Base-by-base conservation (phyloP, 2,113 vertebrate species). In the Stomatorhinus ivindoensis region DNA sequence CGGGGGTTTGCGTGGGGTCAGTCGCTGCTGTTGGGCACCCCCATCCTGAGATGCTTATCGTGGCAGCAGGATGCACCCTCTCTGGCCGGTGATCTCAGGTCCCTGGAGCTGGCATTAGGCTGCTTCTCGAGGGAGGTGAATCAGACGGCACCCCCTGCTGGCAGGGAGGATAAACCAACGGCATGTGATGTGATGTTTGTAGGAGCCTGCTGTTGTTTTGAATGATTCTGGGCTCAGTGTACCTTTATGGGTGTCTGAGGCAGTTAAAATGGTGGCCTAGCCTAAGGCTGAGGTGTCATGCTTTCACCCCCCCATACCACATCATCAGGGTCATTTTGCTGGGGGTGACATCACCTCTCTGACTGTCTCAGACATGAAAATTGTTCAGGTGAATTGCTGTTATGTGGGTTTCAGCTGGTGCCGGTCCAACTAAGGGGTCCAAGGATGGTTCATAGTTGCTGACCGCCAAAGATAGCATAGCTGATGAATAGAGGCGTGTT, bases 1-100 rank as follows among this genome's bases (percentile, higher is more conserved):
- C 3, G 1, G 3, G 61, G 61, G 61, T 11, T 91, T 76, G 88
- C 61, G 27, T 0, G 1, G 91, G 94, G 92, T 31, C n/a, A 9
- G 0, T 65, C n/a, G n/a, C 61, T 65, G 61, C 9, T 31, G 61
- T 13, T 3, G 61, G n/a, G n/a, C 27, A 11, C 27, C 61, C 61
- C 10, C 10, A 1, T 4, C 1, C 61, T 13, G 3, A 69, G 61
- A 69, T 11, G n/a, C 61, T 11, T 69, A 69, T 27, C n/a, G 61
- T n/a, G 1, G n/a, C n/a, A 1, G n/a, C 10, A 1, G 61, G 61
- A 3, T 27, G n/a, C 80, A 91, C 93, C 58, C n/a, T 65, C 58
- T 11, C n/a, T 65, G 58, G 46, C 83, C 31, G 1, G n/a, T 11
- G n/a, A 27, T 69, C 61, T 31, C n/a, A 69, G 58, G n/a, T 61